phyloP scores from a whole-genome alignment of 2,113 vertebrate species.

The Eleginops maclovinus region DNA sequence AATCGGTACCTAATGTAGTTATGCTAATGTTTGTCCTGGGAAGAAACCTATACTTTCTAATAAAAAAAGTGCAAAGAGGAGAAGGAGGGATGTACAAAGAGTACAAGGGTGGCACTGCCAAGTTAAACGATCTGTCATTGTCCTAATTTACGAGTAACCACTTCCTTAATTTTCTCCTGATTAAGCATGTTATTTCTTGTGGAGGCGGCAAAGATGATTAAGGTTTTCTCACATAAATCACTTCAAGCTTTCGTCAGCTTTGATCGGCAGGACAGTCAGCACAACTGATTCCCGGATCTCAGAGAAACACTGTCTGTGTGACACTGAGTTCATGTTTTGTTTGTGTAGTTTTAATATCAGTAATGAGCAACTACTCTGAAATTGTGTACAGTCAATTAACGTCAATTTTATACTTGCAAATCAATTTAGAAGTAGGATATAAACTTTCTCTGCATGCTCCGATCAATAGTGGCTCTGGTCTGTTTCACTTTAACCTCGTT shows the following conservation, averaged over 20 bases:
- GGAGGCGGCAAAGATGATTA: conserved; percentile 41
- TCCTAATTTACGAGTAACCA: conserved; percentile 23
- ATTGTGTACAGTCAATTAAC: not conserved
- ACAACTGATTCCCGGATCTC: conserved; percentile 8
- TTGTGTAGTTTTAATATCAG: conserved; percentile 1
- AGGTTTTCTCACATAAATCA: conserved; percentile 34
- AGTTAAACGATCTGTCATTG: conserved; percentile 22
- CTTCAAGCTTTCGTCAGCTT: not conserved
- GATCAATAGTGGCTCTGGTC: not conserved
- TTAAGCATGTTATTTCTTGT: conserved; percentile 36
- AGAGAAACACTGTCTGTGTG: not conserved
- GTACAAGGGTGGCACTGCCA: not conserved
- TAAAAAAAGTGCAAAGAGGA: not conserved
- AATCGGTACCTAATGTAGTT: too few relatives aligned
- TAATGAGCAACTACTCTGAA: not conserved
- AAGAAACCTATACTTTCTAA: not conserved
- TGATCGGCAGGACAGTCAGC: conserved; percentile 14
- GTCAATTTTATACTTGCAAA: not conserved
- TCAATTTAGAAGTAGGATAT: not conserved
- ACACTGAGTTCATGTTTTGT: not conserved
- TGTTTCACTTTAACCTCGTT: not conserved
- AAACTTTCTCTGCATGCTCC: not conserved
- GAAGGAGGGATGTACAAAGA: not conserved
- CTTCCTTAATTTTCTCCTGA: conserved; percentile 35
- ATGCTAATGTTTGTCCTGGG: too few relatives aligned